Evolutionary conservation across 2,888 invertebrate genomes (phyloP).

Genomic region (Acleris emargana): DNA sequence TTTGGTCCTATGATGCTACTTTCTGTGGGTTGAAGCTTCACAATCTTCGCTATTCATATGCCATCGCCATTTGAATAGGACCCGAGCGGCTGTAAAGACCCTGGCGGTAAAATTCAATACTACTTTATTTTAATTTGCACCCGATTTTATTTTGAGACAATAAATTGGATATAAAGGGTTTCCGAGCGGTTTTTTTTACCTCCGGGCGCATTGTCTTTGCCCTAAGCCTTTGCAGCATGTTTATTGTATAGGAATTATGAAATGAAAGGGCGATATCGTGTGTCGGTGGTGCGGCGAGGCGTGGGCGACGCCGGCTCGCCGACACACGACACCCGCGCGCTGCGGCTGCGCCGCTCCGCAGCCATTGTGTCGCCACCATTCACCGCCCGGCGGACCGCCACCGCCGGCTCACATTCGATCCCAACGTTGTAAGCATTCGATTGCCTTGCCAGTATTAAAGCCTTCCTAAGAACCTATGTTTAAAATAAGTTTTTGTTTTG

Average conservation of each 20-base stretch:
- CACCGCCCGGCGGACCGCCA: slow-evolving; percentile 52
- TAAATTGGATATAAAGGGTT: slow-evolving; percentile 80
- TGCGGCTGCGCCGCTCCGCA: slow-evolving; percentile 52
- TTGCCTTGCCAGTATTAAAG: slow-evolving; percentile 77
- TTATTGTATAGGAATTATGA: slow-evolving; percentile 79
- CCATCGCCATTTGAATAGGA: slow-evolving; percentile 46
- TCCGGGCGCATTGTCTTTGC: slow-evolving; percentile 83
- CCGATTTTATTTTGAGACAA: slow-evolving; percentile 83
- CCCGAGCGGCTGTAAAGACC: slow-evolving; percentile 53
- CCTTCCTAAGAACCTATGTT: slow-evolving; percentile 78
- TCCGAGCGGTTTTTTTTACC: slow-evolving; percentile 75
- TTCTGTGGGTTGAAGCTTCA: slow-evolving; percentile 32
- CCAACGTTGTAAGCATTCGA: slow-evolving; percentile 83
- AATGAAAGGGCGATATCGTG: slow-evolving; percentile 82
- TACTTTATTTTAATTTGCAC: slow-evolving; percentile 79
- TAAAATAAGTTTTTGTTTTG: slow-evolving; percentile 68
- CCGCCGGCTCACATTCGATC: slow-evolving; percentile 72
- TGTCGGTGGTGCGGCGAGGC: slow-evolving; percentile 65
- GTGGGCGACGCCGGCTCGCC: slow-evolving; percentile 54
- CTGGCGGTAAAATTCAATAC: slow-evolving; percentile 60
- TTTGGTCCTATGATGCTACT: slow-evolving; percentile 31
- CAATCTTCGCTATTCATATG: slow-evolving; percentile 39
- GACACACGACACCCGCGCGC: slow-evolving; percentile 61
- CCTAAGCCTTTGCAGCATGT: slow-evolving; percentile 76
- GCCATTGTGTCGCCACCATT: slow-evolving; percentile 60